phyloP scores from a whole-genome alignment of 2,888 invertebrate species.

The Eupithecia inturbata region DNA sequence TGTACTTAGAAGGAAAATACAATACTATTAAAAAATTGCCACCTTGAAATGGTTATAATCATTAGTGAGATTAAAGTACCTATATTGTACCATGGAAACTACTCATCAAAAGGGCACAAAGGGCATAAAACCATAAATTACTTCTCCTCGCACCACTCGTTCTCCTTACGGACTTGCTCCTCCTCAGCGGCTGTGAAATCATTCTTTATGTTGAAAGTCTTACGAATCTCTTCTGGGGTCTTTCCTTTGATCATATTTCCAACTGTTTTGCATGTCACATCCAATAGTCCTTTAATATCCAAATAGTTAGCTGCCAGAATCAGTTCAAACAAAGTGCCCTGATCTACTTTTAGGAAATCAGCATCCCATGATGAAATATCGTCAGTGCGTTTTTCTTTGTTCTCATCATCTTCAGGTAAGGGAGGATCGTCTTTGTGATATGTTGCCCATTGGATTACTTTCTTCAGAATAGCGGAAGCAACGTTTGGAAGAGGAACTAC shows the following conservation, averaged over 20 bases:
- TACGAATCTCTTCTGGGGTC: conserved; percentile 98
- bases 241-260: conserved; percentile 99
- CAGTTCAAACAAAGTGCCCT: conserved; percentile 97
- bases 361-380: conserved; percentile 99
- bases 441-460: conserved; percentile 96
- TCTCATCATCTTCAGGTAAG: conserved; percentile 98
- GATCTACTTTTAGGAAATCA: conserved; percentile 99
- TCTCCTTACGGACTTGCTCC: conserved; percentile 98
- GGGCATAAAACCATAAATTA: conserved; percentile 58
- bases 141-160: conserved; percentile 97
- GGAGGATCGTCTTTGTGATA: conserved; percentile 98
- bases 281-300: conserved; percentile 97
- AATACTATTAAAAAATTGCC: no score
- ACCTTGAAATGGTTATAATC: background rate
- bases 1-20: no score
- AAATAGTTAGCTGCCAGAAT: conserved; percentile 98
- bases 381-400: conserved; percentile 98
- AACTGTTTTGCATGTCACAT: conserved; percentile 99
- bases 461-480: conserved; percentile 94
- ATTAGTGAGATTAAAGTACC: background rate
- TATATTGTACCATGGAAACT: background rate
- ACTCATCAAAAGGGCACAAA: background rate
- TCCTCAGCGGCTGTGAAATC: conserved; percentile 98
- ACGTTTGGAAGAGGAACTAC: conserved; percentile 96
- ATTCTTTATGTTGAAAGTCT: conserved; percentile 98